Base-by-base conservation (phyloP, 2,888 invertebrate species). In the Pandemis cinnamomeana region DNA sequence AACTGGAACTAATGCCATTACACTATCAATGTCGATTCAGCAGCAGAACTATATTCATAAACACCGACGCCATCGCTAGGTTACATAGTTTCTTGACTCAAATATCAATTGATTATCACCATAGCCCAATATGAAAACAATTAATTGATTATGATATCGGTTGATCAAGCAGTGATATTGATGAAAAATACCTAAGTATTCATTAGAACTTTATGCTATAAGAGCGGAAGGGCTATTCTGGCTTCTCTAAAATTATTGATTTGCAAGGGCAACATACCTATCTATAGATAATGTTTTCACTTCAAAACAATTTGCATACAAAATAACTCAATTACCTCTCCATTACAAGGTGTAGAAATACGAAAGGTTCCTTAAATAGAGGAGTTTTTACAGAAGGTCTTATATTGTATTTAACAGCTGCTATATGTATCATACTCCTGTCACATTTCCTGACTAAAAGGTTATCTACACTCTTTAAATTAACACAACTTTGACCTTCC, bases 121-220 rank as follows among this genome's bases (percentile, higher is more conserved):
- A 36, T 36, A 36, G 27, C 27, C 27, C 44, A 8, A 8, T 44
- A n/a, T n/a, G 5, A n/a, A 53, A 53, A 5, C 51, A 53, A 53
- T n/a, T 5, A 5, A 15, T 20, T 7, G 20, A 7, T 20, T 8
- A 55, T n/a, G 55, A 20, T 15, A 55, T 55, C 55, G 15, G 55
- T 55, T 55, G 55, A 55, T 20, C 53, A 15, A 67, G n/a, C 67
- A 67, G 41, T 67, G 36, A 67, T 41, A 61, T 42, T n/a, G n/a
- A 61, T 41, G 11, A 58, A 11, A 58, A 5, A 58, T 2, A 27
- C 6, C 20, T 20, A 20, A 20, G 20, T 20, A 6, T 55, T 15
- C 15, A 20, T 58, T 1, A 20, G 11, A 27, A 58, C 11, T 20
- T 10, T 58, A 58, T 58, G 58, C 58, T 55, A 55, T 8, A 55